Evolutionary conservation across 2,797 vertebrate genomes (phyloP), one percentile per base, ranked within the genome.

Genomic region (Neosilurus hyrtlii): DNA sequence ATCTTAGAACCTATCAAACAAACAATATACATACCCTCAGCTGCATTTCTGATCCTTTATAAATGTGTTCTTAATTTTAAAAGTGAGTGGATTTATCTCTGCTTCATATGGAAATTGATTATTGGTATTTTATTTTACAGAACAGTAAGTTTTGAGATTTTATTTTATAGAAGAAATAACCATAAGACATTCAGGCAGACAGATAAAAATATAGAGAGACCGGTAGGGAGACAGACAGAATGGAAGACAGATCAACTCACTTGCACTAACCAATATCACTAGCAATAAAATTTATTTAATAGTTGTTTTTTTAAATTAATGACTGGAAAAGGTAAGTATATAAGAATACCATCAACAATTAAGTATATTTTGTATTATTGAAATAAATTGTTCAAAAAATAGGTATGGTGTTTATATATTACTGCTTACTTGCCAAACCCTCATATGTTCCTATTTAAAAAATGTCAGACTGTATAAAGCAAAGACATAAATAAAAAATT

Each of bases 171-270:
- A n/a, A n/a, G n/a, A n/a, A n/a, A 37, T 30, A 62, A 20, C 1
- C 5, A 59, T 61, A 57, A 35, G 24, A 4, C 26, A 37, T 35
- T 16, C 52, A 49, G 37, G 15, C 18, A 70, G 18, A 22, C 1
- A 30, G 67, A 51, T 24, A 56, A 16, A n/a, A 4, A 81, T 11
- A 8, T 3, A 43, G 11, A 49, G 12, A 2, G 54, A 56, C 54
- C 3, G 59, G 22, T 61, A 61, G 22, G 22, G 16, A 71, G 2
- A 52, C 15, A 63, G 67, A 49, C 12, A 16, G n/a, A 51, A 63
- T 51, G 22, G 26, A 78, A 59, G 54, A 16, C 4, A 35, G 15
- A 81, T 16, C 7, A 73, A 73, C 67, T 84, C 49, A 80, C 82
- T 62, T 51, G 16, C 30, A 66, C 11, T 80, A 65, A 67, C 10